phyloP scores from a whole-genome alignment of 1,140 invertebrate genomes.

The Habropoda laboriosa region DNA sequence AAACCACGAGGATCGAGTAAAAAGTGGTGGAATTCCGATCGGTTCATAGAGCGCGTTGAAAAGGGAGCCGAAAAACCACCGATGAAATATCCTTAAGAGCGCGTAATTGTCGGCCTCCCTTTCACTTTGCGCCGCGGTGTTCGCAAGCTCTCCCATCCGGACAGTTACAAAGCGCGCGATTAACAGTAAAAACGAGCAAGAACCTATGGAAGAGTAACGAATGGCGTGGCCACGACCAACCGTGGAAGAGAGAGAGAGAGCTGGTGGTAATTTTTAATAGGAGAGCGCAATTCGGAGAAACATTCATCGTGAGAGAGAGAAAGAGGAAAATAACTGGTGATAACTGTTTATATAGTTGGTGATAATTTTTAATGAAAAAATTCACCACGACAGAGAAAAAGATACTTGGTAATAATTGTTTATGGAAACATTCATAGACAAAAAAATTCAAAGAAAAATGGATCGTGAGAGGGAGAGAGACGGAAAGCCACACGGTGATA shows the following conservation, averaged over 20 bases:
- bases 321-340: too few relatives aligned
- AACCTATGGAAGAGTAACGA: slow-evolving; percentile 15
- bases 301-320: too few relatives aligned
- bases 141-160: not conserved
- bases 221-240: slow-evolving; percentile 1
- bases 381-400: too few relatives aligned
- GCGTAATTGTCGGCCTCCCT: slow-evolving; percentile 26
- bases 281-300: too few relatives aligned
- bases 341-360: too few relatives aligned
- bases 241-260: not conserved
- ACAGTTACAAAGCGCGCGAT: slow-evolving; percentile 48
- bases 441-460: too few relatives aligned
- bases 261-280: too few relatives aligned
- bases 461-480: too few relatives aligned
- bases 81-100: slow-evolving; percentile 25
- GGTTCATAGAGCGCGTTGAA: not conserved
- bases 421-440: too few relatives aligned
- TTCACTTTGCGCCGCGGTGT: not conserved
- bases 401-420: too few relatives aligned
- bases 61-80: not conserved
- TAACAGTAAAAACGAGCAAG: slow-evolving; percentile 44
- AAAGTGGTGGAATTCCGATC: not conserved
- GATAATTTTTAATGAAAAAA: too few relatives aligned
- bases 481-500: too few relatives aligned
- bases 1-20: not conserved